Base-by-base conservation (phyloP, 2,888 invertebrate genomes). In the Furcula furcula region DNA sequence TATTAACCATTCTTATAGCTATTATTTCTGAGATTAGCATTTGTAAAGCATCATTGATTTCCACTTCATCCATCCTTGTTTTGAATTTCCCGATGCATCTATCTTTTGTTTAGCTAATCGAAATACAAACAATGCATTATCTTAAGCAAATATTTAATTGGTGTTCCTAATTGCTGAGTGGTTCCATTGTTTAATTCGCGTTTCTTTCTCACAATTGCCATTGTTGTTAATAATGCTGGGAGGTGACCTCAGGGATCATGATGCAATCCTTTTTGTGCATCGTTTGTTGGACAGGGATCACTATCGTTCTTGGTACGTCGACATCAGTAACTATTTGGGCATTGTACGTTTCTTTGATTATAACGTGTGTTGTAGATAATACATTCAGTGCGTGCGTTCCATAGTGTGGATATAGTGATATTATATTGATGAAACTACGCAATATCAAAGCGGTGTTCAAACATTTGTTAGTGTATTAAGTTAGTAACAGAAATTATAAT, bases 171-270 rank as follows among this genome's bases (percentile, higher is more conserved):
- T 87, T 85, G 81, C 78, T 66, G 72, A 75, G 67, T 70, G 64
- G 55, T 67, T 54, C 79, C 68, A 87, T 87, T 87, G 86, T 87
- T 70, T 63, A 42, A 56, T 40, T 60, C 67, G 67, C 60, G 71
- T 76, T 76, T 80, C 81, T 74, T 80, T 85, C 81, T 73, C 80
- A 86, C 87, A 87, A 87, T 86, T 76, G 81, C 83, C 69, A 85
- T 88, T 88, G 87, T 88, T 56, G 68, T 65, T 46, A 72, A 86
- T 85, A 85, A 86, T 86, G 82, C 87, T 88, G 87, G 78, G 87
- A 87, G 76, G 63, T 78, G 85, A 83, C 87, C 86, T 79, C 76
- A 74, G 64, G 66, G 74, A 66, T 68, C 70, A 56, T 76, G 75
- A 74, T 70, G 77, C 73, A 78, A 79, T 61, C 62, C 57, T 71